Base-by-base conservation (phyloP, 2,888 invertebrate genomes). In the Scaptomyza cyrtandrae region DNA sequence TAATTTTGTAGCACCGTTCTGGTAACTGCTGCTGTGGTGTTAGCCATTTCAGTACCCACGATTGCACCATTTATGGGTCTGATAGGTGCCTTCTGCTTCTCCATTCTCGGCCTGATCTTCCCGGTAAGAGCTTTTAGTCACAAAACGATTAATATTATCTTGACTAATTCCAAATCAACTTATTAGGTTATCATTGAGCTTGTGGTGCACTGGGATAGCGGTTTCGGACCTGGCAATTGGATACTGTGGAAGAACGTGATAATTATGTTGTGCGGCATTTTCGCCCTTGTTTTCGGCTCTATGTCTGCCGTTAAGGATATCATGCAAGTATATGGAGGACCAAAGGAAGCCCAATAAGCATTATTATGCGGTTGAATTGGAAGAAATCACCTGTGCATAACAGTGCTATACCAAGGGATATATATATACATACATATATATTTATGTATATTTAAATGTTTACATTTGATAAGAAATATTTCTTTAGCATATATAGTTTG, bases 31-130 rank as follows among this genome's bases (percentile, higher is more conserved):
- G 94, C 95, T 91, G 96, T 97, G 53, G 90, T 94, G 11, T 92
- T 98, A 57, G 98, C 98, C 0, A 95, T 97, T 27, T 95, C 96
- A 6, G 96, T 98, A 19, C 98, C 98, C 0, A 95, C 95, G 48
- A 96, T 98, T 76, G 96, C 95, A 11, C 96, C 98, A 0, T 97
- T 98, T 90, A 97, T 98, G 92, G 96, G 96, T 7, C 93, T 98
- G 50, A 98, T 98, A 75, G 98, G 98, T 75, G 98, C 98, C 45
- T 96, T 98, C 90, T 98, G 98, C 90, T 97, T 98, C 91, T 97
- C 98, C 9, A 95, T 97, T 76, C 94, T 98, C 24, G 98, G 98
- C 14, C 95, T 98, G 37, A 95, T 98, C 59, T 95, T 97, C 53
- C 98, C 98, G 1, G 96, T 92, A 82, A 90, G 89, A 88, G 16